Evolutionary conservation across 2,113 vertebrate genomes (phyloP).

Genomic region (Stigmatopora nigra): DNA sequence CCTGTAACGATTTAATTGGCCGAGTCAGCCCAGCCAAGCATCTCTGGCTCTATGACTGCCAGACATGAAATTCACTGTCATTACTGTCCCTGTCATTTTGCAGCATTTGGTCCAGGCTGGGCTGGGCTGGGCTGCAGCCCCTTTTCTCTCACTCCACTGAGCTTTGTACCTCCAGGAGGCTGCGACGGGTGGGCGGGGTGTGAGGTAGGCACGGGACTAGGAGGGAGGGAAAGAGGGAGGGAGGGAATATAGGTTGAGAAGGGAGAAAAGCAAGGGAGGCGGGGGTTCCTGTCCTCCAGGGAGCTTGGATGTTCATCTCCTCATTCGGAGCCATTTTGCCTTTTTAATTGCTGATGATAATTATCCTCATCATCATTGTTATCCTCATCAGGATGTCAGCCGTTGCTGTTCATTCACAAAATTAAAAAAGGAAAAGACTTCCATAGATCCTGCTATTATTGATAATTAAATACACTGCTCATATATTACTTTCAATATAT

Average conservation of each 20-base stretch:
- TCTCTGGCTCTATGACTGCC: slow-evolving; percentile 86
- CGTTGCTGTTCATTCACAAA: slow-evolving; percentile 53
- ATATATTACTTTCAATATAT: background rate
- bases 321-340: slow-evolving; percentile 61
- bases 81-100: slow-evolving; percentile 99
- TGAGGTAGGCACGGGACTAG: slow-evolving; percentile 71
- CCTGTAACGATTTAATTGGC: slow-evolving; percentile 99
- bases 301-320: slow-evolving; percentile 87
- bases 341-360: slow-evolving; percentile 67
- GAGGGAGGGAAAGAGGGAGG: background rate
- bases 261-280: slow-evolving; percentile 43
- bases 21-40: slow-evolving; percentile 94
- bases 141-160: slow-evolving; percentile 96
- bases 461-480: slow-evolving; percentile 40
- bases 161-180: slow-evolving; percentile 88
- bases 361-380: slow-evolving; percentile 63
- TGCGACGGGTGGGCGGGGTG: slow-evolving; percentile 44
- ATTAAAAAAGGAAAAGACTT: slow-evolving; percentile 3
- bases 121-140: slow-evolving; percentile 74
- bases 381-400: slow-evolving; percentile 52
- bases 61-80: slow-evolving; percentile 99
- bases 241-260: slow-evolving; percentile 20
- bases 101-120: slow-evolving; percentile 87
- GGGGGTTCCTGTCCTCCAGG: slow-evolving; percentile 72
- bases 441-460: slow-evolving; percentile 57